A percentile compares a stretch with the other conserved stretches of the same genome.
Conservation (phyloP, 2,797 vertebrate genomes). For the Vireo griseus region DNA sequence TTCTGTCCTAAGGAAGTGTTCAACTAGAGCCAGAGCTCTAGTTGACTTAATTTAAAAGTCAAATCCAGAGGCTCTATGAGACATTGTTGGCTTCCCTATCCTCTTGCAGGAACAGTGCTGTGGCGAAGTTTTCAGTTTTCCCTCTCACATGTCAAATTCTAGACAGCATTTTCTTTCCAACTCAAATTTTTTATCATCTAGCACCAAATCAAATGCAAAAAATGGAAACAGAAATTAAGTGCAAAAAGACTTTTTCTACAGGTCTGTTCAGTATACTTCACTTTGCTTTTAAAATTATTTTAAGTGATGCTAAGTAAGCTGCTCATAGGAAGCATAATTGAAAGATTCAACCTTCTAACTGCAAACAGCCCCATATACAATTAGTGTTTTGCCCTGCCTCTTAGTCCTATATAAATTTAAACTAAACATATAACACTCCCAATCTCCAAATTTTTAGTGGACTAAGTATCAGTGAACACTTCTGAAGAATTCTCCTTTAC, state of each 20-base stretch:
- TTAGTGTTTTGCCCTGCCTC: neutral
- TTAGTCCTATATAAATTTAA: neutral
- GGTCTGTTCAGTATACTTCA: neutral
- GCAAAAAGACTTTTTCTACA: neutral
- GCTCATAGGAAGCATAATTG: neutral
- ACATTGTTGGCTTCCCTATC: neutral
- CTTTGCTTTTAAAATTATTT: neutral
- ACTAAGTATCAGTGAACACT: neutral
- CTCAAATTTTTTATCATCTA: neutral
- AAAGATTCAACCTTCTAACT: neutral
- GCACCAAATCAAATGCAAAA: neutral
- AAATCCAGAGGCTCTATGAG: neutral
- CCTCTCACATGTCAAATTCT: neutral
- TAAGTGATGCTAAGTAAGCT: neutral
- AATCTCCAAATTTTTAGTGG: neutral
- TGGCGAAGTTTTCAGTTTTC: neutral
- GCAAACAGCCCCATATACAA: neutral
- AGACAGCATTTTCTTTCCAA: neutral
- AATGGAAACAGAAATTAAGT: neutral
- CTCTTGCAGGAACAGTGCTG: neutral
- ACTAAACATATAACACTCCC: neutral
- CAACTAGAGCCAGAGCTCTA: neutral
- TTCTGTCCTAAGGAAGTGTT: neutral
- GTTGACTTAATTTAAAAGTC: neutral
- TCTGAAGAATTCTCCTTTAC: neutral